Conservation (phyloP, 2,888 invertebrate species). For the Teleogryllus oceanicus region DNA sequence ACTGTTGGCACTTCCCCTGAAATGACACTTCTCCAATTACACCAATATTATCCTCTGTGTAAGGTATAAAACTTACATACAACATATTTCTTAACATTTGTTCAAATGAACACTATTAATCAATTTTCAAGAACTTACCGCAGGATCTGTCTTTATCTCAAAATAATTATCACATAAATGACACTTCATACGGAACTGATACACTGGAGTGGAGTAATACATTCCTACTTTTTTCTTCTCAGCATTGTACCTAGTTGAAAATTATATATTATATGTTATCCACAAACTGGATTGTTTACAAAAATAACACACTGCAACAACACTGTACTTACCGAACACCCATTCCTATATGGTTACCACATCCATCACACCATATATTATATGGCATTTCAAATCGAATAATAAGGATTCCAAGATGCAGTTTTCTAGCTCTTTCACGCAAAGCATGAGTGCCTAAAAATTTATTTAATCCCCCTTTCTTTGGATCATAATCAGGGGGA, state of each 20-base stretch:
- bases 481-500: slow-evolving; percentile 97
- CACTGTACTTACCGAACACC: slow-evolving; percentile 66
- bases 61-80: too few species aligned
- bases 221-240: slow-evolving; percentile 92
- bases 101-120: too few species aligned
- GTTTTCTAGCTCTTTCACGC: slow-evolving; percentile 91
- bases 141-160: slow-evolving; percentile 97
- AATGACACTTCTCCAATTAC: too few species aligned
- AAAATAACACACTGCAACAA: background rate
- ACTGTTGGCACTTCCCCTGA: too few species aligned
- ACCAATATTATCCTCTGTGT: too few species aligned
- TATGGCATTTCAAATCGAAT: slow-evolving; percentile 99
- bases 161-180: slow-evolving; percentile 96
- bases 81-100: too few species aligned
- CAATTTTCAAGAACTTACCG: slow-evolving; percentile 55
- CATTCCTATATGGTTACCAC: slow-evolving; percentile 98
- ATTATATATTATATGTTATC: background rate
- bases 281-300: background rate
- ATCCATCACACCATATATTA: slow-evolving; percentile 99
- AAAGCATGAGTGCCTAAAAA: slow-evolving; percentile 93
- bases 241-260: slow-evolving; percentile 75
- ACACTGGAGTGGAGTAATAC: slow-evolving; percentile 97
- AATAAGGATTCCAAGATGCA: slow-evolving; percentile 90
- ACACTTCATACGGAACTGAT: slow-evolving; percentile 98
- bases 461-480: slow-evolving; percentile 89